These are phyloP conservation scores for Eulemur rufifrons DNA, from an alignment of 2,113 vertebrate genomes.

Conservation along the genomic window DNA sequence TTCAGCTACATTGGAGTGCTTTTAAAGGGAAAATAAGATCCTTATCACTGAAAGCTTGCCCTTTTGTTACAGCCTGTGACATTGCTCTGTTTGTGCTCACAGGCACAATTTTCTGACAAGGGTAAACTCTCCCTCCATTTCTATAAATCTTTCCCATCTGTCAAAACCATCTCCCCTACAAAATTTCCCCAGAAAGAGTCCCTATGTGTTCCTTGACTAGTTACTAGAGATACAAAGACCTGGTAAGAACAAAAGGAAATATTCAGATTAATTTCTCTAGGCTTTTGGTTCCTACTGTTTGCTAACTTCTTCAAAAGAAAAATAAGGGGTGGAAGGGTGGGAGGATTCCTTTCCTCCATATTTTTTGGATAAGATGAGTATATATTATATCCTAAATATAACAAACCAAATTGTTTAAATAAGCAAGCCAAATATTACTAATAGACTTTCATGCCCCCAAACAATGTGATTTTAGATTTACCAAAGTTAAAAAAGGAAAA, in stretches of 20 bases:
- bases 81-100: not conserved
- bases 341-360: not conserved
- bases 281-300: not conserved
- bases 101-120: not conserved
- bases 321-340: not conserved
- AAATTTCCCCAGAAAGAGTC: not conserved
- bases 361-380: not conserved
- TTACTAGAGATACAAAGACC: not conserved
- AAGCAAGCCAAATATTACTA: not conserved
- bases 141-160: not conserved
- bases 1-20: not conserved
- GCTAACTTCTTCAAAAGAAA: not conserved
- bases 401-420: not conserved
- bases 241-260: not conserved
- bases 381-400: not conserved
- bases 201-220: not conserved
- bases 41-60: not conserved
- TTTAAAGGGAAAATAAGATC: not conserved
- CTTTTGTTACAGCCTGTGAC: not conserved
- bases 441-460: not conserved
- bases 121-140: not conserved
- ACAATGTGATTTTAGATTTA: slow-evolving; percentile 20
- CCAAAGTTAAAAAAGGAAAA: not conserved
- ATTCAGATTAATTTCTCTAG: not conserved
- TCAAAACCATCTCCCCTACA: not conserved